Percentiles rank a stretch among this genome's conserved stretches.
These are phyloP conservation scores for Rhagonycha lutea DNA, from an alignment of 2,888 invertebrate genomes.

Conservation along the genomic window DNA sequence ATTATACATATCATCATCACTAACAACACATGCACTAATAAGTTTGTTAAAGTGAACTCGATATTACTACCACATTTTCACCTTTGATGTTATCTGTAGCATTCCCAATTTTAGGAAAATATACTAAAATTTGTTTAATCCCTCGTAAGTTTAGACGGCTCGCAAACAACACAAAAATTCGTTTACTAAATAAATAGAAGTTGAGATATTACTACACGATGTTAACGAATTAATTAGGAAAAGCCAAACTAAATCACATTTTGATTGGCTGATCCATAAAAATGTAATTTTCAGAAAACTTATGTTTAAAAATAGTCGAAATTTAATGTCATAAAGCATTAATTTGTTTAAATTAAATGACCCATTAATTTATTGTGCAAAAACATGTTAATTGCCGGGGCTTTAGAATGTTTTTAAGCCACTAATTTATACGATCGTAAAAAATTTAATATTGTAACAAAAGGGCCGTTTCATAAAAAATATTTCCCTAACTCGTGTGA, in stretches of 20 bases:
- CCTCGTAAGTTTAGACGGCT: neutral
- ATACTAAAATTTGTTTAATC: neutral
- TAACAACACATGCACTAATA: neutral
- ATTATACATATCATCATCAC: neutral
- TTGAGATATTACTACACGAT: too few species aligned
- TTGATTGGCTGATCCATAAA: neutral
- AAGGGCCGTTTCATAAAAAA: neutral
- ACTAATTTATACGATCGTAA: neutral
- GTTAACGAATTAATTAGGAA: too few species aligned
- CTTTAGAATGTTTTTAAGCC: neutral
- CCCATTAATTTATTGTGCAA: neutral
- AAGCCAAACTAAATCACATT: too few species aligned
- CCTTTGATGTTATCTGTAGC: neutral
- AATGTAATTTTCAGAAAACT: neutral
- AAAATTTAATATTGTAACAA: neutral
- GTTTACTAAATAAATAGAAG: neutral
- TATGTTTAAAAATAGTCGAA: neutral
- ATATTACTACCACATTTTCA: neutral
- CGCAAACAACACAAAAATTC: neutral
- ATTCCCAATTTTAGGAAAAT: neutral
- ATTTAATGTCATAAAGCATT: neutral
- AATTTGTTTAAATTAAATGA: neutral
- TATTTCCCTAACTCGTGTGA: neutral
- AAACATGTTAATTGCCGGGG: neutral
- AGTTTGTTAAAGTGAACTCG: neutral